Evolutionary conservation across 2,797 vertebrate genomes (phyloP), one percentile per base, ranked within the genome.

Genomic region (Hypotaenidia okinawae): DNA sequence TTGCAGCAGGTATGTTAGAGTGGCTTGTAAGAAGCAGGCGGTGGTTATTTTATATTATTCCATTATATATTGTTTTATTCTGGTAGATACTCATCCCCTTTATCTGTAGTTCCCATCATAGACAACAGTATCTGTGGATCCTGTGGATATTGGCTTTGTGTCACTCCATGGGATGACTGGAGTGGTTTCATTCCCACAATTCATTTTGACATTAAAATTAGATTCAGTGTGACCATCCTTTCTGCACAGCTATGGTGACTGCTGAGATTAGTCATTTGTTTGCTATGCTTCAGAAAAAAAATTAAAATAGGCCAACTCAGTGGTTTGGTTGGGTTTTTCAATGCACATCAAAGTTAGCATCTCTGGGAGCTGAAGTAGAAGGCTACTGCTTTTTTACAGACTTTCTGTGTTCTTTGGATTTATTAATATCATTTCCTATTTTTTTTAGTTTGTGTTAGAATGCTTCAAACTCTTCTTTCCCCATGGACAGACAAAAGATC

Each of bases 101-200:
- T 64, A 10, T 78, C 79, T 90, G 41, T 61, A 15, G 2, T 10
- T 88, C 55, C 68, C 45, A 49, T 78, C 67, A 27, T 1, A 81
- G 80, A 35, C 77, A 72, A 22, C 24, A 59, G 76, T 76, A 89
- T 74, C 92, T 90, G 70, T 64, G 81, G 33, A 35, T 89, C 63
- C 66, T 62, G 74, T 87, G 75, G 75, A 74, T 94, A 33, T 64
- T 2, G 0, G 83, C 77, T 93, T 90, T 86, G 69, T 94, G 88
- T 82, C 67, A 57, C 90, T 88, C 83, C 16, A 10, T 73, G 70
- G 85, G 62, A 90, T 63, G 69, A 45, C 58, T 63, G 43, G 55
- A 72, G 49, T 80, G 43, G 57, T 79, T 92, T 94, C 35, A 58
- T 91, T 96, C 83, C 75, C 74, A 82, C 78, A 64, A 25, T 81